Evolutionary conservation across 1,140 invertebrate species (phyloP).

Genomic region (Tachypleus tridentatus): DNA sequence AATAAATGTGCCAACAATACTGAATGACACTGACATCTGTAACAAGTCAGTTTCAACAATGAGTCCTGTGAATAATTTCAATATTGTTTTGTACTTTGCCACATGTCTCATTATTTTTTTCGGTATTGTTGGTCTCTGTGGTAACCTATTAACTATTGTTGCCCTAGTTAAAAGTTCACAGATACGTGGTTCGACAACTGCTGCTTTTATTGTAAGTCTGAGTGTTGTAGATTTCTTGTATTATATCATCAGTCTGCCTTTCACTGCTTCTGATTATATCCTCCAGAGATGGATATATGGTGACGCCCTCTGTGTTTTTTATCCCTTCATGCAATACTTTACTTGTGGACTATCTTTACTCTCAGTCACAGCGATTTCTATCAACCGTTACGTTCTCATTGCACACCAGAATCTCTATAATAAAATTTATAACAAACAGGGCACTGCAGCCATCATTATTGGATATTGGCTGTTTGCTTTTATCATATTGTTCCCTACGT

Average conservation of each 20-base stretch:
- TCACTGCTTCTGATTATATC: conserved; percentile 67
- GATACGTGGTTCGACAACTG: conserved; percentile 52
- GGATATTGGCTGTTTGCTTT: conserved; percentile 58
- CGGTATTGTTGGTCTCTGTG: conserved; percentile 21
- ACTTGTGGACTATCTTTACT: conserved; percentile 74
- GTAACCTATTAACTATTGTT: conserved; percentile 22
- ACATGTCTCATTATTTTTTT: conserved; percentile 19
- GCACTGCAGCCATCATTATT: conserved; percentile 28
- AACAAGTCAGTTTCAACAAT: too few relatives aligned
- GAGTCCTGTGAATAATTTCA: too few relatives aligned
- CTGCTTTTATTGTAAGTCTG: conserved; percentile 72
- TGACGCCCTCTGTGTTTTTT: conserved; percentile 60
- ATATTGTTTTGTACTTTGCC: conserved; percentile 10
- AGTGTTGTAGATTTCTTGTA: conserved; percentile 75
- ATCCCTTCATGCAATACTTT: conserved; percentile 78
- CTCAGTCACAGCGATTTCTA: conserved; percentile 77
- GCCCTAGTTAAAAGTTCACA: conserved; percentile 18
- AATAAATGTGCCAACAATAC: too few relatives aligned
- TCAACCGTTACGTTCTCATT: conserved; percentile 55
- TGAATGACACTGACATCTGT: too few relatives aligned
- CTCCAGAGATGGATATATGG: conserved; percentile 70
- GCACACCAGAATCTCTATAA: conserved; percentile 12
- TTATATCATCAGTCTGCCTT: conserved; percentile 65
- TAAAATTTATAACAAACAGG: conserved; percentile 18
- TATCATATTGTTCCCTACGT: conserved; percentile 53